Percentiles rank a stretch among this genome's conserved stretches.
phyloP scores from a whole-genome alignment of 2,888 invertebrate genomes.

The Sialis lutaria region DNA sequence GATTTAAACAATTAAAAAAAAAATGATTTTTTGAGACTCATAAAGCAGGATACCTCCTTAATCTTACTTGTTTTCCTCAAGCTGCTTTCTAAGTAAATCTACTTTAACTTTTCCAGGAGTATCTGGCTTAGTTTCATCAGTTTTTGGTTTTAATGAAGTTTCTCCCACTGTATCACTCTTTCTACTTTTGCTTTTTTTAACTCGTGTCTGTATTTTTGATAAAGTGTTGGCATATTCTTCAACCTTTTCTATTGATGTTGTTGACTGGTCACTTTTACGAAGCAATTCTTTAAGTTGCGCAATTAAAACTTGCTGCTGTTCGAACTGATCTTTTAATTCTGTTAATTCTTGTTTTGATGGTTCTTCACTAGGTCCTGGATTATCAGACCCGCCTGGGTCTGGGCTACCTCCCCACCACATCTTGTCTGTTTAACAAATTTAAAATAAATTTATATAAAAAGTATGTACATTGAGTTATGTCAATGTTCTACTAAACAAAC shows the following conservation, averaged over 20 bases:
- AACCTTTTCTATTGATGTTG: slow-evolving; percentile 23
- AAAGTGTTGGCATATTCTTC: slow-evolving; percentile 25
- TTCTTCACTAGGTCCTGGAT: slow-evolving; percentile 13
- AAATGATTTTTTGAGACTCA: too few relatives aligned
- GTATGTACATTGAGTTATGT: background rate
- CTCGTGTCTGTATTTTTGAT: slow-evolving; percentile 21
- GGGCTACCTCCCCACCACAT: slow-evolving; percentile 22
- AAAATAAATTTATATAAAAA: background rate
- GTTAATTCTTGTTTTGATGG: slow-evolving; percentile 16
- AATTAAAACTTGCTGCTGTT: slow-evolving; percentile 24
- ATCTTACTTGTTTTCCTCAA: slow-evolving; percentile 32
- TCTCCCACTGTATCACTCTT: slow-evolving; percentile 13
- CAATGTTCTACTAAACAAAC: too few relatives aligned
- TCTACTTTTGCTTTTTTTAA: slow-evolving; percentile 17
- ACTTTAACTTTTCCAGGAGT: slow-evolving; percentile 32
- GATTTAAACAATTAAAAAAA: too few relatives aligned
- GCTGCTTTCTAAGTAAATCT: slow-evolving; percentile 29
- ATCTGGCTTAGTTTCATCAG: slow-evolving; percentile 12
- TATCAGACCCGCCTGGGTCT: slow-evolving; percentile 18
- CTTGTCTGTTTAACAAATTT: slow-evolving; percentile 4
- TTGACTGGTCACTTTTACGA: slow-evolving; percentile 22
- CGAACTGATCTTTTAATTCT: slow-evolving; percentile 23
- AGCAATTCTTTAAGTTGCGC: slow-evolving; percentile 26
- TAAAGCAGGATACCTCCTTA: too few relatives aligned
- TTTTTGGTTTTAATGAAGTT: slow-evolving; percentile 9